Evolutionary conservation across 2,888 invertebrate genomes (phyloP).

Genomic region (Eupithecia pulchellata): DNA sequence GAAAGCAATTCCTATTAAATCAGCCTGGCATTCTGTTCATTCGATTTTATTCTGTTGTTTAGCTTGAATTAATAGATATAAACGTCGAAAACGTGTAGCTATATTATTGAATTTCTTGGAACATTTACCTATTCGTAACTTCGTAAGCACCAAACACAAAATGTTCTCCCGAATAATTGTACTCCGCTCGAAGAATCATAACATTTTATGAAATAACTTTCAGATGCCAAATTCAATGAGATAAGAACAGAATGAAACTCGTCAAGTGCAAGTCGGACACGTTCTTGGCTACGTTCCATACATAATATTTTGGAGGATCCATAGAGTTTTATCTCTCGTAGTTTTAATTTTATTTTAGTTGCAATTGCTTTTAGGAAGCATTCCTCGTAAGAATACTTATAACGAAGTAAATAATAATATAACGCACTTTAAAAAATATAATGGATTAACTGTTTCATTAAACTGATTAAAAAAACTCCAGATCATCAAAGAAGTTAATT

Average conservation of each 20-base stretch:
- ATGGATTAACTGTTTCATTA: too few species aligned
- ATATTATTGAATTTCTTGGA: background rate
- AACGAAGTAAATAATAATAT: too few species aligned
- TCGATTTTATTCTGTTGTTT: background rate
- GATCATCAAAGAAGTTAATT: background rate
- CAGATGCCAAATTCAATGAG: slow-evolving; percentile 13
- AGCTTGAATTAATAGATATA: background rate
- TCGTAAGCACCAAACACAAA: background rate
- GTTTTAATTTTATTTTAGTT: background rate
- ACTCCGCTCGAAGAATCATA: slow-evolving; percentile 14
- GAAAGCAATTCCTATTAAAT: background rate
- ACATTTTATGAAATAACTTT: slow-evolving; percentile 15
- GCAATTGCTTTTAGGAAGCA: background rate
- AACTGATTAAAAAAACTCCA: too few species aligned
- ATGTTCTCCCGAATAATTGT: background rate
- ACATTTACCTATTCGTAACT: background rate
- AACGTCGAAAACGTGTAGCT: background rate
- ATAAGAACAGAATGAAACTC: slow-evolving; percentile 10
- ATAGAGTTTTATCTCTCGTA: background rate
- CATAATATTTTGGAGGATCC: slow-evolving; percentile 6
- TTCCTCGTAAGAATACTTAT: background rate
- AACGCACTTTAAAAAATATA: too few species aligned
- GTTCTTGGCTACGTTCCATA: slow-evolving; percentile 11
- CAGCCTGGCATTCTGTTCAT: background rate
- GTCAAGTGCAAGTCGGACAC: slow-evolving; percentile 8